Base-by-base conservation (phyloP, 2,888 invertebrate species). In the Dryocosmus kuriphilus region DNA sequence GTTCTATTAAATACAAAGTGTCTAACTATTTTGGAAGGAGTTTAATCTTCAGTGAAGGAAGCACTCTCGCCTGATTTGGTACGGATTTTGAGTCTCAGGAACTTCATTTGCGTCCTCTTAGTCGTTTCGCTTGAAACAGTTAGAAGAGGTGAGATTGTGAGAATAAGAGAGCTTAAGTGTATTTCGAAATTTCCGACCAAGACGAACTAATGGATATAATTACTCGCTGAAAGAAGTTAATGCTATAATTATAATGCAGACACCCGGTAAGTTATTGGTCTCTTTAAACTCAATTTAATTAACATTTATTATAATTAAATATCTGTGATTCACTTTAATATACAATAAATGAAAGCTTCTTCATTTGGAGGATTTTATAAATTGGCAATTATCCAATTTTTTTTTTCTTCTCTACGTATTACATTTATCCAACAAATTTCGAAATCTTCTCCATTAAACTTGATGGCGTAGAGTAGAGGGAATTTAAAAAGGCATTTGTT, bases 181-280 rank as follows among this genome's bases (percentile, higher is more conserved):
- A n/a, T 16, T 2, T 41, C 16, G 41, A 16, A 41, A 41, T 41
- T 16, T 14, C 16, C 14, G 22, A 62, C 8, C 9, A 62, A 62
- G 62, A n/a, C 63, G 38, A 63, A 63, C 38, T 63, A 63, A 63
- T 63, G 63, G 63, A 38, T 63, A 63, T 63, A 63, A 63, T 63
- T 63, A 63, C 63, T 22, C 35, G 38, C 38, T 63, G 63, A 63
- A 63, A 63, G 38, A 9, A 63, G 63, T 22, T 63, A 38, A 63
- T 63, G 38, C 30, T 35, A 63, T 63, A 38, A 63, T 63, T 35
- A 62, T n/a, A 24, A 22, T 22, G 3, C 11, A 35, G n/a, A 38
- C 6, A 4, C 22, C 22, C 19, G 11, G 14, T 63, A 11, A 8
- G 9, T 57, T 1, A 14, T 24, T 2, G 22, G 35, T 22, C n/a